A percentile compares a stretch with the other conserved stretches of the same genome.
Evolutionary conservation across 2,888 invertebrate genomes (phyloP).

Genomic region (Eulithis testata): DNA sequence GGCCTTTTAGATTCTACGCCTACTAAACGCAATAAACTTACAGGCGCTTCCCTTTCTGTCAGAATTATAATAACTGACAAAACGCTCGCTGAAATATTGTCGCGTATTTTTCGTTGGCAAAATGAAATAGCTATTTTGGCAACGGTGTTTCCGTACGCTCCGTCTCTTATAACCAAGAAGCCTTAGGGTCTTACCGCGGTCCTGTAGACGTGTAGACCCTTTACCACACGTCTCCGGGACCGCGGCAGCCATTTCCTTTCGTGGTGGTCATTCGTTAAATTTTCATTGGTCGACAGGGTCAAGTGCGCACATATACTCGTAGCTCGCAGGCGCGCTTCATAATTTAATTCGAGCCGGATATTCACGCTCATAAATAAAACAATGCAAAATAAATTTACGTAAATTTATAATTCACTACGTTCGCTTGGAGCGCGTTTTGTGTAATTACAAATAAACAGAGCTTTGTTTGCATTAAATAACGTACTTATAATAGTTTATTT

Average conservation of each 20-base stretch:
- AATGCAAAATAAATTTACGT: slow-evolving; percentile 58
- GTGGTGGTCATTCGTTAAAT: slow-evolving; percentile 72
- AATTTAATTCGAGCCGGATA: slow-evolving; percentile 64
- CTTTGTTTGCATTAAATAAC: slow-evolving; percentile 37
- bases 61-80: slow-evolving; percentile 43
- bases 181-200: slow-evolving; percentile 47
- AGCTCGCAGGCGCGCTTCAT: slow-evolving; percentile 53
- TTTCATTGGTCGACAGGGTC: slow-evolving; percentile 64
- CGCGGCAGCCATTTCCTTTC: slow-evolving; percentile 70
- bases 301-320: slow-evolving; percentile 50
- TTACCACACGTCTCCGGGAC: slow-evolving; percentile 56
- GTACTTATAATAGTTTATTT: slow-evolving; percentile 4
- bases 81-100: slow-evolving; percentile 35
- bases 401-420: slow-evolving; percentile 56
- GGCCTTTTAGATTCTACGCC: slow-evolving; percentile 60
- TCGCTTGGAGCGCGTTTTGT: slow-evolving; percentile 47
- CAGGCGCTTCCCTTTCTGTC: slow-evolving; percentile 48
- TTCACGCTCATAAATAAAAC: slow-evolving; percentile 63
- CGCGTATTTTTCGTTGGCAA: slow-evolving; percentile 37
- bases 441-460: slow-evolving; percentile 44
- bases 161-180: slow-evolving; percentile 54
- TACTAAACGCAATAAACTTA: slow-evolving; percentile 61
- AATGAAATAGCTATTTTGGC: slow-evolving; percentile 47
- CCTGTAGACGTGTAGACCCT: too few species aligned
- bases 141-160: slow-evolving; percentile 45